These are phyloP conservation scores for Trisateles emortualis DNA, from an alignment of 2,888 invertebrate species.

Conservation along the genomic window DNA sequence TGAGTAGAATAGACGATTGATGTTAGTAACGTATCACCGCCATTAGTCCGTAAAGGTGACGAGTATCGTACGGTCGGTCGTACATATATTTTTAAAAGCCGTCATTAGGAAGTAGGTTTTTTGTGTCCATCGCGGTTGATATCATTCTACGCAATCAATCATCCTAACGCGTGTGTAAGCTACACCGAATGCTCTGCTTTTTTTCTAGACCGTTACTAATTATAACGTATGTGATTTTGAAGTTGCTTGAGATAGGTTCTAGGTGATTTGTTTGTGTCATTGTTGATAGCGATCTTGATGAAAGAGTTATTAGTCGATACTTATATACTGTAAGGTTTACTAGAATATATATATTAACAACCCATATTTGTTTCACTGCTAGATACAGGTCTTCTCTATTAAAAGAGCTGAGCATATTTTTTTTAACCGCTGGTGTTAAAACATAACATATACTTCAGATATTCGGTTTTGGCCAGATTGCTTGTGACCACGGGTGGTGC, in stretches of 20 bases:
- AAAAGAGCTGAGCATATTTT: too few relatives aligned
- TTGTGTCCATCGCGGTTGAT: slow-evolving; percentile 63
- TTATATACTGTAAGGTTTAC: neutral
- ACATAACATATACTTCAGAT: too few relatives aligned
- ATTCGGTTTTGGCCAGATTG: too few relatives aligned
- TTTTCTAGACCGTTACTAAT: slow-evolving; percentile 68
- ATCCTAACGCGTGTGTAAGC: slow-evolving; percentile 61
- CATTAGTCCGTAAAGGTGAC: slow-evolving; percentile 75
- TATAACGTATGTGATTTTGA: slow-evolving; percentile 45
- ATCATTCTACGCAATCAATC: slow-evolving; percentile 77
- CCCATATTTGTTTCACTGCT: too few relatives aligned
- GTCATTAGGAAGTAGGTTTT: slow-evolving; percentile 79
- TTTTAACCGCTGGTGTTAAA: too few relatives aligned
- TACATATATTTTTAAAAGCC: slow-evolving; percentile 70
- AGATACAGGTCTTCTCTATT: too few relatives aligned
- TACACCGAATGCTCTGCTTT: slow-evolving; percentile 38
- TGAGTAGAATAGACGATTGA: slow-evolving; percentile 82
- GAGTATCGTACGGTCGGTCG: slow-evolving; percentile 63
- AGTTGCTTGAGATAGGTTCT: slow-evolving; percentile 25
- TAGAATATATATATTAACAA: too few relatives aligned
- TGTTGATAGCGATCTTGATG: slow-evolving; percentile 12
- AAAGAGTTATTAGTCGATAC: slow-evolving; percentile 5
- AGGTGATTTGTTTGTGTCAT: slow-evolving; percentile 36
- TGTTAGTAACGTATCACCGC: slow-evolving; percentile 80
- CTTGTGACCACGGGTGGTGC: too few relatives aligned